phyloP scores from a whole-genome alignment of 2,797 vertebrate species.

The Erpetoichthys calabaricus region DNA sequence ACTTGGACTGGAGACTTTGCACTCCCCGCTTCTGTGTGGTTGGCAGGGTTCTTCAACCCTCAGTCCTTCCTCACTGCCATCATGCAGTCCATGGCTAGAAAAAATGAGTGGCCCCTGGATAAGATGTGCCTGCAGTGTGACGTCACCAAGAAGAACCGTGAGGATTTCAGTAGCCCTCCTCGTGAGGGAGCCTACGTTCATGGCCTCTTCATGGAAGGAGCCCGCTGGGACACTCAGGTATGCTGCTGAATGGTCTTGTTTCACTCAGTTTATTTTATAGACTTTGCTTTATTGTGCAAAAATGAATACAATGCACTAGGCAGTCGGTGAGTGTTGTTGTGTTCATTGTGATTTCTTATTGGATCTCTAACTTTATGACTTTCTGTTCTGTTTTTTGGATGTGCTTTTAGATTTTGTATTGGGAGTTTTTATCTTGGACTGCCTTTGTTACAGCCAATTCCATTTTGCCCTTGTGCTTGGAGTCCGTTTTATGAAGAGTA shows the following conservation, averaged over 20 bases:
- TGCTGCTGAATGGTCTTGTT: not conserved
- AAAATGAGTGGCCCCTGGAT: slow-evolving; percentile 84
- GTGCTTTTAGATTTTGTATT: no score
- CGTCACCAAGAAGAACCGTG: slow-evolving; percentile 74
- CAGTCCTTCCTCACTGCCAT: slow-evolving; percentile 89
- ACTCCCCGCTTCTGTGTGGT: slow-evolving; percentile 71
- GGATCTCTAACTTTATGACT: no score
- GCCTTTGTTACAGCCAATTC: no score
- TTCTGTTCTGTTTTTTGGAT: no score
- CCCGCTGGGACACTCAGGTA: slow-evolving; percentile 74
- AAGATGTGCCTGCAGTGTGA: slow-evolving; percentile 81
- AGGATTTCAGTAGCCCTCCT: slow-evolving; percentile 68
- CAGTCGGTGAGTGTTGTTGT: no score
- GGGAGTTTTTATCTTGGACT: no score
- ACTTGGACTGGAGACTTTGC: slow-evolving; percentile 70
- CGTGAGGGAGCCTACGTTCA: slow-evolving; percentile 78
- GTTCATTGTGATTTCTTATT: no score
- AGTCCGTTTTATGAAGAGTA: no score
- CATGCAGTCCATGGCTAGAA: slow-evolving; percentile 74
- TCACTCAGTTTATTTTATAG: not conserved
- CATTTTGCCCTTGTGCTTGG: no score
- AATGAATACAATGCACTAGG: no score
- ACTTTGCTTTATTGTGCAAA: no score
- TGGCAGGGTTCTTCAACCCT: slow-evolving; percentile 85
- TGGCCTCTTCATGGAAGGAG: slow-evolving; percentile 86